A percentile compares a stretch with the other conserved stretches of the same genome.
phyloP scores from a whole-genome alignment of 2,888 invertebrate species.

The Xestia ashworthii region DNA sequence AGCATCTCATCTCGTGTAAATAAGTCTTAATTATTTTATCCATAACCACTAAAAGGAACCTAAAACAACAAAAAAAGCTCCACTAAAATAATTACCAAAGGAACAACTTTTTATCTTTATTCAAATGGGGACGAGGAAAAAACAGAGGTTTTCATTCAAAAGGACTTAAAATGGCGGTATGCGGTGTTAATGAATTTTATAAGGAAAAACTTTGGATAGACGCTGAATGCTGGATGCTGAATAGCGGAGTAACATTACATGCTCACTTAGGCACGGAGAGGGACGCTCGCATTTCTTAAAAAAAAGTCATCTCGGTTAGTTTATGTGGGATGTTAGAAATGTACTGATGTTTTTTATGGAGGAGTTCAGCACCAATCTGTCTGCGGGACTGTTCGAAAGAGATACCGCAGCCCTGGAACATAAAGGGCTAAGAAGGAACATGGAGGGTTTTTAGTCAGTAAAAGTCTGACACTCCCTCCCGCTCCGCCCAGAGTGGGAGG shows the following conservation, averaged over 20 bases:
- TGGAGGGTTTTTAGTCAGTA: too few relatives aligned
- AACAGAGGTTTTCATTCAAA: conserved; percentile 31
- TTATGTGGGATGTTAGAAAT: conserved; percentile 51
- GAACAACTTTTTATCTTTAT: conserved; percentile 49
- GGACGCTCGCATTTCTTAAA: conserved; percentile 70
- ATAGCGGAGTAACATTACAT: conserved; percentile 74
- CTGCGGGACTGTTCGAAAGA: too few relatives aligned
- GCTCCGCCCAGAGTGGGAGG: too few relatives aligned
- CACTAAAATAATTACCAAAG: conserved; percentile 51
- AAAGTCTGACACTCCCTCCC: too few relatives aligned
- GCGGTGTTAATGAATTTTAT: conserved; percentile 76
- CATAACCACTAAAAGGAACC: neutral
- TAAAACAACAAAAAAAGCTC: conserved; percentile 8
- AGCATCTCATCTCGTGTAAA: neutral
- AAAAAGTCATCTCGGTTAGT: conserved; percentile 72
- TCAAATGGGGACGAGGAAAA: conserved; percentile 46
- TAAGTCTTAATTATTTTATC: neutral
- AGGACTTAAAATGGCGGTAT: conserved; percentile 37
- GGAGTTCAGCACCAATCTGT: neutral
- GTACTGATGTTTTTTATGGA: conserved; percentile 25
- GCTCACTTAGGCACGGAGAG: conserved; percentile 80
- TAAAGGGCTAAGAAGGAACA: too few relatives aligned
- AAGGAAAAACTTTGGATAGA: conserved; percentile 63
- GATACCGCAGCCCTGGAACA: too few relatives aligned
- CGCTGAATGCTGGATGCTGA: conserved; percentile 32